Conservation (phyloP, 2,888 invertebrate genomes). For the Xestoiulus laeticollis region DNA sequence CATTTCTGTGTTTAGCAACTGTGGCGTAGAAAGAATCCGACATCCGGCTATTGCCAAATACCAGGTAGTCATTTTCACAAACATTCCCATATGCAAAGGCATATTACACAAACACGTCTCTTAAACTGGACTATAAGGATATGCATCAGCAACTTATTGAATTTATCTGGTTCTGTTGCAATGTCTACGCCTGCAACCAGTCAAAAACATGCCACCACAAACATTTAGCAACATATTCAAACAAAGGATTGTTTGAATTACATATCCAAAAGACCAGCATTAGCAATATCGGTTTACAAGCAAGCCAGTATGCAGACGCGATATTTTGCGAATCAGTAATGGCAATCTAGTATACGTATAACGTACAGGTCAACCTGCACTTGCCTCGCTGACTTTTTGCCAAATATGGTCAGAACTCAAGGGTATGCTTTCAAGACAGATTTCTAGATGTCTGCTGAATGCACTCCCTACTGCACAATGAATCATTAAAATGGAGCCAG, state of each 20-base stretch:
- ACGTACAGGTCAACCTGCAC: background rate
- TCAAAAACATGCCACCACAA: background rate
- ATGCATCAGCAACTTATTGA: background rate
- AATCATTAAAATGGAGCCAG: conserved; percentile 28
- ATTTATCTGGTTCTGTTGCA: background rate
- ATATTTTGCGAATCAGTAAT: background rate
- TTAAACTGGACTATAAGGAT: background rate
- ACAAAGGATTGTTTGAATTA: background rate
- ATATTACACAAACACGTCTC: background rate
- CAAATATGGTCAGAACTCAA: conserved; percentile 24
- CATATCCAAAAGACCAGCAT: background rate
- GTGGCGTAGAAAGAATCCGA: background rate
- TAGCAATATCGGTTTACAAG: background rate
- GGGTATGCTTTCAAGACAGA: background rate
- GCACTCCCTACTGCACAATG: conserved; percentile 1
- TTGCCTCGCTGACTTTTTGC: background rate
- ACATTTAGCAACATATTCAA: background rate
- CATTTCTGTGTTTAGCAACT: background rate
- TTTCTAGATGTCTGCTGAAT: conserved; percentile 30
- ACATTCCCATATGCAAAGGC: background rate
- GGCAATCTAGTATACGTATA: background rate
- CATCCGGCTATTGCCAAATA: background rate
- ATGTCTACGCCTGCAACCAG: background rate
- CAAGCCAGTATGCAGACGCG: background rate
- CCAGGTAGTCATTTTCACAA: background rate